Conservation (phyloP, 2,888 invertebrate species). For the Itoplectis maculator region DNA sequence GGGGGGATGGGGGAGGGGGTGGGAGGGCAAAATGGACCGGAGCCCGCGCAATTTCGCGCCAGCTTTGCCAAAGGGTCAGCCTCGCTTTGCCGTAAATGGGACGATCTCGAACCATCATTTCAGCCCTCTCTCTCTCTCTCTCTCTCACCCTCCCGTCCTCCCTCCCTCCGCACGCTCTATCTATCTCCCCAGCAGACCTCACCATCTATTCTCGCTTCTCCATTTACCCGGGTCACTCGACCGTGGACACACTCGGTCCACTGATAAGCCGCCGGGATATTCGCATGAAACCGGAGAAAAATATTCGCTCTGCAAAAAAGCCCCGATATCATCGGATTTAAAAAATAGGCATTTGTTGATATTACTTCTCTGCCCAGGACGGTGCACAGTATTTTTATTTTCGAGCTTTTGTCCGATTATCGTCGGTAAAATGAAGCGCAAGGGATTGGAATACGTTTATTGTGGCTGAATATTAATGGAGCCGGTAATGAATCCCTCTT, state of each 20-base stretch:
- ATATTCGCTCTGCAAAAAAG: neutral
- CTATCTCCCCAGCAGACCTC: constrained; percentile 7
- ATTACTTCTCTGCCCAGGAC: too few species aligned
- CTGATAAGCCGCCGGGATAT: constrained; percentile 49
- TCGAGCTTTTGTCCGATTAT: too few species aligned
- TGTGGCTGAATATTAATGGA: too few species aligned
- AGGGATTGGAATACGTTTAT: too few species aligned
- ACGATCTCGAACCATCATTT: constrained; percentile 42
- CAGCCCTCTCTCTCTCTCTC: constrained; percentile 9
- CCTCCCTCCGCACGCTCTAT: constrained; percentile 14
- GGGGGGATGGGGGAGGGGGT: too few species aligned
- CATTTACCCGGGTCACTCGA: constrained; percentile 37
- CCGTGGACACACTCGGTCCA: constrained; percentile 28
- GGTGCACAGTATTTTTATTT: too few species aligned
- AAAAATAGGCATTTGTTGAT: neutral
- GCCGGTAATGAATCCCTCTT: too few species aligned
- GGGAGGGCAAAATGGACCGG: constrained; percentile 19
- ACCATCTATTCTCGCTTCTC: constrained; percentile 37
- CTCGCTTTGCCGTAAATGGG: constrained; percentile 37
- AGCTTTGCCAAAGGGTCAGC: constrained; percentile 47
- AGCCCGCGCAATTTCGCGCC: constrained; percentile 47
- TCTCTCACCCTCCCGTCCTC: neutral
- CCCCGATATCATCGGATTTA: constrained; percentile 1
- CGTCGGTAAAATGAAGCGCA: too few species aligned
- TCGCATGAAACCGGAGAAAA: constrained; percentile 2